phyloP scores from a whole-genome alignment of 2,113 vertebrate species.

The Dasyprocta punctata region DNA sequence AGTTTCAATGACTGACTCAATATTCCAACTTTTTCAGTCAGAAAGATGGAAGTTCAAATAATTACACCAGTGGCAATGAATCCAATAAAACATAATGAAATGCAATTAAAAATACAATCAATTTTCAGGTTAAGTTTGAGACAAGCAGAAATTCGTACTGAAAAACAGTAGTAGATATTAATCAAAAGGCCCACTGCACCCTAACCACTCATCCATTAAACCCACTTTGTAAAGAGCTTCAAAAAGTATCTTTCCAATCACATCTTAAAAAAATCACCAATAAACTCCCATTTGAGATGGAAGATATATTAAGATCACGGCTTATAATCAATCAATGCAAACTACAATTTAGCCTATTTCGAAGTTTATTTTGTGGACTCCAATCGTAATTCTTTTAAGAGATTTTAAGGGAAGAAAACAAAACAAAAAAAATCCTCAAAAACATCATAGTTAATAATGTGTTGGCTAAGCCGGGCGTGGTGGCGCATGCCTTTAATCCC shows the following conservation, averaged over 20 bases:
- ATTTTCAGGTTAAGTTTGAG: slow-evolving; percentile 10
- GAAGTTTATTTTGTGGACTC: slow-evolving; percentile 49
- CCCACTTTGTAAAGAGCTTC: neutral
- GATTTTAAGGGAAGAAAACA: neutral
- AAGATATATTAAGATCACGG: slow-evolving; percentile 9
- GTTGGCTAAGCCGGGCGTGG: too few relatives aligned
- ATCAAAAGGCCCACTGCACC: neutral
- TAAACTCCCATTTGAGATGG: neutral
- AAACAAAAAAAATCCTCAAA: neutral
- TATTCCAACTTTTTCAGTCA: neutral
- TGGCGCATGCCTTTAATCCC: too few relatives aligned
- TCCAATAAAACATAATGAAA: neutral
- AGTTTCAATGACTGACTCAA: neutral
- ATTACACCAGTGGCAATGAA: slow-evolving; percentile 24
- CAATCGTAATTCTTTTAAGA: neutral
- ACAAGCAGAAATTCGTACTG: neutral
- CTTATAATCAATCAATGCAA: slow-evolving; percentile 13
- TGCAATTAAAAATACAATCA: neutral
- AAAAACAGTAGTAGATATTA: neutral
- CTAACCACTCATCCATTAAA: neutral
- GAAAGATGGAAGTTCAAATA: slow-evolving; percentile 7
- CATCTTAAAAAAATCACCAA: slow-evolving; percentile 9
- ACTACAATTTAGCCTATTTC: neutral
- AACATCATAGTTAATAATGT: neutral
- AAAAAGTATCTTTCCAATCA: neutral